A percentile compares a stretch with the other conserved stretches of the same genome.
Conservation (phyloP, 2,797 vertebrate genomes). For the Tinamus major region DNA sequence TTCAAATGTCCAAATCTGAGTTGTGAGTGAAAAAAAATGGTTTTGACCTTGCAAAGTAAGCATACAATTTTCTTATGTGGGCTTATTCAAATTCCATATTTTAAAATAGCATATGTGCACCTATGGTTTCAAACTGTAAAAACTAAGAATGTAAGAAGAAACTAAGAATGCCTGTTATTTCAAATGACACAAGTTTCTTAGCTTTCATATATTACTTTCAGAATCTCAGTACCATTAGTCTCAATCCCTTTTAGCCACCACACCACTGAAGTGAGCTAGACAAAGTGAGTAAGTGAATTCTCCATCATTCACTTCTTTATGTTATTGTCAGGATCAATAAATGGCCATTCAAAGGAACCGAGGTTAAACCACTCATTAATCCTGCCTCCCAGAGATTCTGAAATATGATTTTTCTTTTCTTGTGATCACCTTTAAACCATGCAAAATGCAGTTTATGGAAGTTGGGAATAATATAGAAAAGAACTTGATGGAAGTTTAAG, state of each 20-base stretch:
- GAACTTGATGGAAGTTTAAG: background rate
- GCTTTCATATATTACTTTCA: conserved; percentile 41
- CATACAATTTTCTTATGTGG: conserved; percentile 23
- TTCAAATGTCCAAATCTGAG: conserved; percentile 40
- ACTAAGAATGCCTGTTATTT: background rate
- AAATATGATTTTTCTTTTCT: conserved; percentile 70
- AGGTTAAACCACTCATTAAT: conserved; percentile 68
- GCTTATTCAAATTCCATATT: conserved; percentile 62
- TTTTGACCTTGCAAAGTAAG: conserved; percentile 55
- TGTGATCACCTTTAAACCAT: conserved; percentile 27
- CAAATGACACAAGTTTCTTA: conserved; percentile 15
- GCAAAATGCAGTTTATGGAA: background rate
- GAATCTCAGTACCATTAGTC: conserved; percentile 23
- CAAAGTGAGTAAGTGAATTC: conserved; percentile 52
- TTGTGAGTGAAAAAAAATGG: conserved; percentile 7
- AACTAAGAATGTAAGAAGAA: conserved; percentile 28
- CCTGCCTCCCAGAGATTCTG: conserved; percentile 48
- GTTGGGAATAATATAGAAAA: background rate
- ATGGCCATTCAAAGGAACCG: conserved; percentile 45
- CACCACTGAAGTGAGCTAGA: conserved; percentile 57
- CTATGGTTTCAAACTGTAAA: conserved; percentile 28
- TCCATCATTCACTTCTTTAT: conserved; percentile 64
- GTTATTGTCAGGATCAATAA: conserved; percentile 74
- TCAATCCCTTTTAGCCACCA: conserved; percentile 67
- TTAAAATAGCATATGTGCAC: conserved; percentile 44